Base-by-base conservation (phyloP, 2,888 invertebrate genomes). In the Sinhomidia bicolor region DNA sequence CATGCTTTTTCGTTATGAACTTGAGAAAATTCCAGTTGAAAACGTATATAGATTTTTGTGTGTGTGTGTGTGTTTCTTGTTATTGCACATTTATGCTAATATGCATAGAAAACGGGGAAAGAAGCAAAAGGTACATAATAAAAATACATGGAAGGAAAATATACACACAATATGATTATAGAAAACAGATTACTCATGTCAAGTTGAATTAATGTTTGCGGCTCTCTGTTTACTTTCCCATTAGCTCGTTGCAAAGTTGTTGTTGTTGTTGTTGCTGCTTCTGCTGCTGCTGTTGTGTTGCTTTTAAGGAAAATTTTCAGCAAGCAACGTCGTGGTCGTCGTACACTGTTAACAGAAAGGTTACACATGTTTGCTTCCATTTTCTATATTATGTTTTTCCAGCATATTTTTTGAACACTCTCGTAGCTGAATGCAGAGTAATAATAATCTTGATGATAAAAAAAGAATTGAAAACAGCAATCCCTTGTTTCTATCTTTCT, bases 141-240 rank as follows among this genome's bases (percentile, higher is more conserved):
- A 51, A 6, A 5, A n/a, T 17, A n/a, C 51, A 51, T 51, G 17
- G n/a, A 60, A n/a, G n/a, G n/a, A n/a, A n/a, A n/a, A n/a, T n/a
- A n/a, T n/a, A n/a, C n/a, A n/a, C n/a, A n/a, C n/a, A n/a, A n/a
- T n/a, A n/a, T n/a, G n/a, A n/a, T n/a, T 12, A 78, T 14, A 44
- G 47, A 29, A 79, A 68, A 51, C 79, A 79, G 78, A 85, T 85
- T 85, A 85, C 85, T 65, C 54, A 65, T 85, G 85, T 85, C 85
- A 85, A 85, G 74, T 78, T 62, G 79, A 85, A 78, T 78, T 79
- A 85, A 85, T 85, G 85, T 85, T 78, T 85, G 57, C 65, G 62
- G 62, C 62, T 78, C 36, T 78, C 78, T 74, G 9, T 81, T 74
- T 54, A 17, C 83, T 83, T 54, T 54, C 36, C 57, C 57, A 83